These are phyloP conservation scores for Acanthiza pusilla DNA, from an alignment of 2,797 vertebrate species.

Conservation along the genomic window DNA sequence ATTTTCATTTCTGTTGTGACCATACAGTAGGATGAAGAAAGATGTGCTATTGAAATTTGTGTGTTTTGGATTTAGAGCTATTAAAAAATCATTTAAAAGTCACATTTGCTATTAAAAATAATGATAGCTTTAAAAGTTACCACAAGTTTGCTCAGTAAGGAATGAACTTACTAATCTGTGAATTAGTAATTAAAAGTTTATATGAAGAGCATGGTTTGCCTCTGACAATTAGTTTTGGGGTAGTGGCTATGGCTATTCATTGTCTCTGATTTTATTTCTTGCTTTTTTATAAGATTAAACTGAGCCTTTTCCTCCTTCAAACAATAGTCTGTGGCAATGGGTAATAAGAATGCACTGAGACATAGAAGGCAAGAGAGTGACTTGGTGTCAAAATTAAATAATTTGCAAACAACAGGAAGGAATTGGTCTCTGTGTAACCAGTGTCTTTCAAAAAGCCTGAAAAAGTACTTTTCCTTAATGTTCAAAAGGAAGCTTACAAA, in stretches of 20 bases:
- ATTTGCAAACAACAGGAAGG: background rate
- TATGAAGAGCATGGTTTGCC: background rate
- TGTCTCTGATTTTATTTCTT: slow-evolving; percentile 6
- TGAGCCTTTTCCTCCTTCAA: background rate
- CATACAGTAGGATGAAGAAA: background rate
- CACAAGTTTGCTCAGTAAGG: background rate
- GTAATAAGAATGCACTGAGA: background rate
- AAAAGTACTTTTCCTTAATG: background rate
- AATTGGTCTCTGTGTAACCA: background rate
- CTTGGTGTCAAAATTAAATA: background rate
- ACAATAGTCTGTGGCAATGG: background rate
- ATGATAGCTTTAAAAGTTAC: background rate
- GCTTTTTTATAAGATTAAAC: background rate
- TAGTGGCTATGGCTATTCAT: background rate
- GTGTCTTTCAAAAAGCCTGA: background rate
- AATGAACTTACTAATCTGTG: background rate
- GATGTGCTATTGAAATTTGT: background rate
- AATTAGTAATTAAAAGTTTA: background rate
- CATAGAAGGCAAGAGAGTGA: background rate
- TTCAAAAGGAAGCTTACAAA: background rate
- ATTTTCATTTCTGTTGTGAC: background rate
- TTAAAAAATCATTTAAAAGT: background rate
- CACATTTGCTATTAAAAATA: background rate
- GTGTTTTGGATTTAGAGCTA: background rate
- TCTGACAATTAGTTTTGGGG: background rate